A percentile compares a stretch with the other conserved stretches of the same genome.
Conservation (phyloP, 2,797 vertebrate species). For the Vespertilio murinus region DNA sequence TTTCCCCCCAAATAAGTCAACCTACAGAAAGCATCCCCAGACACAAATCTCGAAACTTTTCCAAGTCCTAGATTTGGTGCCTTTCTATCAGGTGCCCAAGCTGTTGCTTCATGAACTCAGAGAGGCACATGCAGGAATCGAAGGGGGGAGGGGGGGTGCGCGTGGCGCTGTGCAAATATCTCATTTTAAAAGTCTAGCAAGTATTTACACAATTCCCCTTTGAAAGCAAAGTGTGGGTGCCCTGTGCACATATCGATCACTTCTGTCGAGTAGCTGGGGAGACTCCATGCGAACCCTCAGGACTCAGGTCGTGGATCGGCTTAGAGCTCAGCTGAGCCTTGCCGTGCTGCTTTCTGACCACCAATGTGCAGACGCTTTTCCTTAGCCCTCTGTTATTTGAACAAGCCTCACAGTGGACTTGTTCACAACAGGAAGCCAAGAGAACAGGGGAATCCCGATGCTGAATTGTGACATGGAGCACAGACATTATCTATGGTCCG, state of each 20-base stretch:
- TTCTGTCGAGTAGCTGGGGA: background rate
- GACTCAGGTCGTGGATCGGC: fast-evolving
- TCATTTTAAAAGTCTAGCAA: background rate
- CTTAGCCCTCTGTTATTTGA: background rate
- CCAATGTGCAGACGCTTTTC: background rate
- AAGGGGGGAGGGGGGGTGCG: too few relatives aligned
- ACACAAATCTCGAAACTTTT: background rate
- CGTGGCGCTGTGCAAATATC: too few relatives aligned
- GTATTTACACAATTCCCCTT: background rate
- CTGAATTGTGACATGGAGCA: background rate
- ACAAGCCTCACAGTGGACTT: background rate
- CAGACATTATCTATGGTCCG: background rate
- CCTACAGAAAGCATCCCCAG: background rate
- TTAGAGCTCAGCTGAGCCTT: background rate
- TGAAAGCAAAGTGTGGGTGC: background rate
- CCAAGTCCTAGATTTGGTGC: background rate
- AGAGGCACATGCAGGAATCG: background rate
- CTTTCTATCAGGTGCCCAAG: background rate
- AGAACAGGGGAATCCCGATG: background rate
- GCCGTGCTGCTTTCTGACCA: background rate
- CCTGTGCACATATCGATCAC: fast-evolving
- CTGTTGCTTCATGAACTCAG: background rate
- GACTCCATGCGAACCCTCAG: background rate
- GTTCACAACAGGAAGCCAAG: background rate
- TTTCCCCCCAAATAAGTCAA: background rate